A percentile compares a stretch with the other conserved stretches of the same genome.
Evolutionary conservation across 2,113 vertebrate species (phyloP).

Genomic region (Tragulus kanchil): DNA sequence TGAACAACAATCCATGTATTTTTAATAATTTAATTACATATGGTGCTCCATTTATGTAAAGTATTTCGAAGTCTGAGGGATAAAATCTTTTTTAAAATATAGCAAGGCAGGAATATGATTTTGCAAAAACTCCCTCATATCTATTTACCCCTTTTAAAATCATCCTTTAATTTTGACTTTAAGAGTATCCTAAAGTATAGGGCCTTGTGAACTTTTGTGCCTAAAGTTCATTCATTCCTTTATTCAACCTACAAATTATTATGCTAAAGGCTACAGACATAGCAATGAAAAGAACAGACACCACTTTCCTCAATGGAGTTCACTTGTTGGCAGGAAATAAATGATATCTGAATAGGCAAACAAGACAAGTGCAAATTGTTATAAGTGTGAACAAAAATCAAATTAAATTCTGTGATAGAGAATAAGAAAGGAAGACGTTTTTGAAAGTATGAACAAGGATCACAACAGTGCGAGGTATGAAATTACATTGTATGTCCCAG

Average conservation of each 20-base stretch:
- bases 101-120: neutral
- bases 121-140: neutral
- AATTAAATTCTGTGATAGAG: neutral
- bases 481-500: neutral
- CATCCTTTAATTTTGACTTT: neutral
- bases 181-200: neutral
- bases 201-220: neutral
- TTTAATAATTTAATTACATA: constrained; percentile 18
- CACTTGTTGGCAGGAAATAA: neutral
- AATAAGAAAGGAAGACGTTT: neutral
- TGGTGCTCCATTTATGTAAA: neutral
- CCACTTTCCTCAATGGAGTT: neutral
- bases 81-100: neutral
- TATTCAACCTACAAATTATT: neutral
- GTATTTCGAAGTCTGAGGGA: neutral
- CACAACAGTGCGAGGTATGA: neutral
- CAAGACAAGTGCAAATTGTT: neutral
- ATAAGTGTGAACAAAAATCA: neutral
- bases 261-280: neutral
- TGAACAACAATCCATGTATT: neutral
- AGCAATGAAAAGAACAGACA: neutral
- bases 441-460: neutral
- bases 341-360: neutral
- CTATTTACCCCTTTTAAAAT: neutral
- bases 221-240: neutral